Conservation (phyloP, 2,888 invertebrate genomes). For the Ophion ellenae region DNA sequence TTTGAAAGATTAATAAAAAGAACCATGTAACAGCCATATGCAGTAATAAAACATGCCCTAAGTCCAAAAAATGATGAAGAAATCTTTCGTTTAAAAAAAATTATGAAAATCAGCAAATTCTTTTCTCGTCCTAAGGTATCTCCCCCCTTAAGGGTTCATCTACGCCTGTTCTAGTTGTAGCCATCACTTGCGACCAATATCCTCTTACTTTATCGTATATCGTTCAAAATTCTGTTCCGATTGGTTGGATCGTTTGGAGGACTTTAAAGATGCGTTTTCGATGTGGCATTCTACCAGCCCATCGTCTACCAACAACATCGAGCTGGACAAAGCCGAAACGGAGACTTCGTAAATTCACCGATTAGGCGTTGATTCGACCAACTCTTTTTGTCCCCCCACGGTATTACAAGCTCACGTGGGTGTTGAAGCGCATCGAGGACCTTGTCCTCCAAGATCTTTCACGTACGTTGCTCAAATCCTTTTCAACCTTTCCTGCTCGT, state of each 20-base stretch:
- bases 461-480: constrained; percentile 19
- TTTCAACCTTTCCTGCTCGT: constrained; percentile 25
- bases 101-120: too few species aligned
- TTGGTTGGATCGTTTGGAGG: background rate
- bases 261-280: background rate
- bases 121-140: too few species aligned
- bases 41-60: too few species aligned
- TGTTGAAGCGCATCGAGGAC: constrained; percentile 23
- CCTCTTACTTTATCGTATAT: too few species aligned
- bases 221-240: background rate
- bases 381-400: constrained; percentile 19
- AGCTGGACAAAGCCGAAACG: background rate
- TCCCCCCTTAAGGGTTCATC: too few species aligned
- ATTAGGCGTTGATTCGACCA: constrained; percentile 29
- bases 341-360: constrained; percentile 36
- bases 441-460: constrained; percentile 30
- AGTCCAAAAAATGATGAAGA: too few species aligned
- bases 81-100: too few species aligned
- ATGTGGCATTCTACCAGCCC: background rate
- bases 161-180: too few species aligned
- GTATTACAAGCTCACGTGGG: constrained; percentile 29
- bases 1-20: too few species aligned
- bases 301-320: background rate
- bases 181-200: too few species aligned
- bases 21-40: too few species aligned